Evolutionary conservation across 2,113 vertebrate genomes (phyloP).

Genomic region (Prietella phreatophila): DNA sequence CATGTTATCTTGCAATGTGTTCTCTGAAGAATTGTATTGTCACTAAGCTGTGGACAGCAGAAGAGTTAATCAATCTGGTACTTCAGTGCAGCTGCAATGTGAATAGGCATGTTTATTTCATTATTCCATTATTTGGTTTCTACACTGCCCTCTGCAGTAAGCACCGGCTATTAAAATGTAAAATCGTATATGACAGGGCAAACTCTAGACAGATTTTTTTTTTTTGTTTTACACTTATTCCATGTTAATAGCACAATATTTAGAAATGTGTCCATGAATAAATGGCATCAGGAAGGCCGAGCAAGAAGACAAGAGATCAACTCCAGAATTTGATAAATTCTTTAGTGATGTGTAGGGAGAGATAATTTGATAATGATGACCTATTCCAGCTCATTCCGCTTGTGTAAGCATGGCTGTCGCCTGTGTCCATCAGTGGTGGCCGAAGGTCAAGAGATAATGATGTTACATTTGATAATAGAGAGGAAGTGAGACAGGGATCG

Average conservation of each 20-base stretch:
- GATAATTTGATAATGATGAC: slow-evolving; percentile 78
- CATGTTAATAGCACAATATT: background rate
- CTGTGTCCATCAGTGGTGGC: slow-evolving; percentile 57
- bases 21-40: slow-evolving; percentile 72
- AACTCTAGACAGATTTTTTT: background rate
- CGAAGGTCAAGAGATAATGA: slow-evolving; percentile 59
- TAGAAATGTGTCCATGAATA: slow-evolving; percentile 32
- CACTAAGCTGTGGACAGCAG: slow-evolving; percentile 64
- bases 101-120: slow-evolving; percentile 38
- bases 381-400: slow-evolving; percentile 67
- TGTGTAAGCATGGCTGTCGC: slow-evolving; percentile 74
- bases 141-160: slow-evolving; percentile 26
- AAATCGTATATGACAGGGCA: background rate
- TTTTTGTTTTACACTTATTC: background rate
- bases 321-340: slow-evolving; percentile 40
- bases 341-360: slow-evolving; percentile 66
- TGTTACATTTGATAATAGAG: slow-evolving; percentile 73
- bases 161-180: background rate
- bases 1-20: slow-evolving; percentile 68
- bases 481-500: slow-evolving; percentile 71
- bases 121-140: slow-evolving; percentile 40
- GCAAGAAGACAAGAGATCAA: slow-evolving; percentile 39
- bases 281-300: background rate
- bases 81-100: slow-evolving; percentile 64
- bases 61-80: slow-evolving; percentile 76